phyloP scores from a whole-genome alignment of 2,888 invertebrate genomes.

The Papilio protenor region DNA sequence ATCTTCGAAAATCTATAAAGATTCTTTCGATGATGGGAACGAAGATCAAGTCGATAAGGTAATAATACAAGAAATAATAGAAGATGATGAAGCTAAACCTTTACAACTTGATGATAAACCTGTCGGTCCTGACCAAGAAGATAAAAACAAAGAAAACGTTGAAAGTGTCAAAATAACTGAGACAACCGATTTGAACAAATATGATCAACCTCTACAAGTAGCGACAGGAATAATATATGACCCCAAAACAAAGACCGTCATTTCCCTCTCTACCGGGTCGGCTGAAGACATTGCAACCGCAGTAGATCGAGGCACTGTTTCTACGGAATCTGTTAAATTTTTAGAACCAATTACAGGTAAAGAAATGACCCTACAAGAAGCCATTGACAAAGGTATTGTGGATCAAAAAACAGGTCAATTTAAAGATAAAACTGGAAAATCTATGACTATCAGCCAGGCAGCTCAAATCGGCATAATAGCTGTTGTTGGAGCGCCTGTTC shows the following conservation, averaged over 20 bases:
- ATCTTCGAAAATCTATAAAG: slow-evolving; percentile 52
- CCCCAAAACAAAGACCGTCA: slow-evolving; percentile 88
- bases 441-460: slow-evolving; percentile 89
- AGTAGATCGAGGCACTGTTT: slow-evolving; percentile 89
- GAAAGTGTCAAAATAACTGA: slow-evolving; percentile 20
- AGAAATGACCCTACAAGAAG: slow-evolving; percentile 89
- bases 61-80: background rate
- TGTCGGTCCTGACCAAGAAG: slow-evolving; percentile 17
- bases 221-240: slow-evolving; percentile 89
- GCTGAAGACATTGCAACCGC: slow-evolving; percentile 88
- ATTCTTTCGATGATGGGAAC: slow-evolving; percentile 44
- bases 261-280: slow-evolving; percentile 86
- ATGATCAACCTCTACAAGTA: slow-evolving; percentile 85
- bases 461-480: slow-evolving; percentile 90
- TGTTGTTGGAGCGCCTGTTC: slow-evolving; percentile 89
- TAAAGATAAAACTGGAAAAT: slow-evolving; percentile 86
- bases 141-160: slow-evolving; percentile 37
- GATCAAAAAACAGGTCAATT: slow-evolving; percentile 88
- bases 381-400: slow-evolving; percentile 89
- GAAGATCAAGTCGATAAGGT: slow-evolving; percentile 60
- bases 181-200: slow-evolving; percentile 36
- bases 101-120: slow-evolving; percentile 17
- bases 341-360: slow-evolving; percentile 88
- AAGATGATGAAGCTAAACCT: slow-evolving; percentile 6
- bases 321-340: slow-evolving; percentile 87